Base-by-base conservation (phyloP, 2,888 invertebrate species). In the Xestia c-nigrum region DNA sequence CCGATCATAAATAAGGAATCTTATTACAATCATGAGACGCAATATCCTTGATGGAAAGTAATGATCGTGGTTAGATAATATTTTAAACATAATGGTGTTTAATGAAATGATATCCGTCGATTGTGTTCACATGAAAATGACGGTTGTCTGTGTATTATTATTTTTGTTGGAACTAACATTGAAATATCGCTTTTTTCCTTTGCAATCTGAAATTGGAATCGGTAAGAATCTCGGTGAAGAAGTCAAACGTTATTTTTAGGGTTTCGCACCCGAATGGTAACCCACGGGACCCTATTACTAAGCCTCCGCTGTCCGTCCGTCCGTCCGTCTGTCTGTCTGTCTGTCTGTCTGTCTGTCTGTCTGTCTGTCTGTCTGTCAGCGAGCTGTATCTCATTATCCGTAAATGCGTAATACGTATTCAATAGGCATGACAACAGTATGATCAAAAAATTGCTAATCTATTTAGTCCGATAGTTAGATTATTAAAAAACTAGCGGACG, bases 71-170 rank as follows among this genome's bases (percentile, higher is more conserved):
- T 46, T n/a, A 55, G 19, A 50, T 61, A 19, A 73, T 84, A 66
- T 57, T 63, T 57, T 55, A 47, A 77, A 74, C 67, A 77, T 73
- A 66, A 85, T 59, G 63, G 5, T 67, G 74, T 77, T 65, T 77
- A 71, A 71, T 55, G 1, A 63, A 73, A 65, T 57, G 14, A 50
- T 73, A 75, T 84, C 85, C 85, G 74, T 68, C 52, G 38, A 82
- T 85, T 83, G 75, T 84, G 19, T 74, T 5, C 12, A 10, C 4
- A 43, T 21, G 59, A 21, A 59, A 72, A 21, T 38, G 31, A 57
- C n/a, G 19, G 16, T 7, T 61, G 9, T 3, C 3, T 1, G 43
- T 21, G 24, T 16, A 46, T 57, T 38, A 57, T 38, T 55, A 46
- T 46, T 19, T 38, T 1, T 43, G 9, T 1, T 43, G 14, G 4